Base-by-base conservation (phyloP, 2,888 invertebrate species). In the Drosophila austrosaltans region DNA sequence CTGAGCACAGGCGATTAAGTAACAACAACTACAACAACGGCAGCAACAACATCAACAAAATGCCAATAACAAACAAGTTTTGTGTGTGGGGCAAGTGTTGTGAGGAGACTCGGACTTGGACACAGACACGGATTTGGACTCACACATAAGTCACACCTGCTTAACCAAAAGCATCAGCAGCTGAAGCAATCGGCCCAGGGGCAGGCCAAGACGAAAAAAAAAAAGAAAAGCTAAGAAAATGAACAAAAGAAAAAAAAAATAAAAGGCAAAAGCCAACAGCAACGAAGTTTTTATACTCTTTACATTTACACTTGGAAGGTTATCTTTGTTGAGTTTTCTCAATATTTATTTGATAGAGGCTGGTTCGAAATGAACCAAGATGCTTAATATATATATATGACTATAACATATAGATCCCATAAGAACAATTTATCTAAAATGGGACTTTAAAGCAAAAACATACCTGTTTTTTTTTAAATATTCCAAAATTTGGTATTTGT, bases 1-100 rank as follows among this genome's bases (percentile, higher is more conserved):
- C 88, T 79, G 81, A 39, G 63, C 75, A 75, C 77, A 77, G 75
- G 53, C 81, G 88, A 80, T 86, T 87, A 78, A 77, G 81, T 79
- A 82, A 81, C 74, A 78, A 72, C 72, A 80, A 74, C 62, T 81
- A 76, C 69, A 66, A 59, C 54, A 65, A 39, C 64, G 70, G 63
- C 73, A 78, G 70, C 71, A 79, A 72, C 61, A 81, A 36, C 36
- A 36, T 8, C 36, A 44, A 76, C 68, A 67, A 65, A 56, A 56
- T 56, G 56, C 56, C 61, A 64, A 53, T 63, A 73, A 69, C 79
- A 81, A 81, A 80, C 86, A 83, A 77, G 85, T 77, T 77, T 72
- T 48, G 48, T 48, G 10, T 48, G 40, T 1, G 8, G 8, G 36
- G n/a, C n/a, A 40, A 40, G 40, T 40, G 40, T 40, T 40, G 40